A percentile compares a stretch with the other conserved stretches of the same genome.
Evolutionary conservation across 2,113 vertebrate genomes (phyloP).

Genomic region (Nanorana parkeri): DNA sequence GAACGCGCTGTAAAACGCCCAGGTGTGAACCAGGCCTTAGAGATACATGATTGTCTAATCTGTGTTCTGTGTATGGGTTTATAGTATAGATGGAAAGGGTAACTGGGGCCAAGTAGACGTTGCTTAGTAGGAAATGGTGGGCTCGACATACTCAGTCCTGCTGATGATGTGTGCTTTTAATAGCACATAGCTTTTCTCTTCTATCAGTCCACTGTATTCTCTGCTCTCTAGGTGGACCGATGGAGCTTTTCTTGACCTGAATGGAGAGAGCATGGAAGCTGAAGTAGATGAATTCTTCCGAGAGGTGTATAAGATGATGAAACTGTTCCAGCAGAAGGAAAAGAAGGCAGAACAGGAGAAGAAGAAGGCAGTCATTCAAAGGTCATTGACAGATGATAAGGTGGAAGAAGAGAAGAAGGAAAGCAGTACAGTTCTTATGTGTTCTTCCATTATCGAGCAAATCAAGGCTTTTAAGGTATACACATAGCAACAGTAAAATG

Average conservation of each 20-base stretch:
- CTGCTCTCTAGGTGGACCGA: slow-evolving; percentile 83
- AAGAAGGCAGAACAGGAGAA: slow-evolving; percentile 79
- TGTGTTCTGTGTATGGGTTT: too few relatives aligned
- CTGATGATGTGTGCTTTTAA: too few relatives aligned
- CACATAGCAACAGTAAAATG: too few relatives aligned
- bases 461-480: slow-evolving; percentile 89
- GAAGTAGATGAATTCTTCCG: slow-evolving; percentile 88
- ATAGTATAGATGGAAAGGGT: too few relatives aligned
- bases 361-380: slow-evolving; percentile 66
- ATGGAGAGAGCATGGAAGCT: slow-evolving; percentile 86
- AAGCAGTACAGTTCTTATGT: slow-evolving; percentile 76
- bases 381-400: slow-evolving; percentile 57
- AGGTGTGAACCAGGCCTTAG: too few relatives aligned
- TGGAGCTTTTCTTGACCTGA: slow-evolving; percentile 85
- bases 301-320: slow-evolving; percentile 85
- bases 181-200: too few relatives aligned
- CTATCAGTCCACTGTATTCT: too few relatives aligned
- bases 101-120: too few relatives aligned
- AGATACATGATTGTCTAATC: too few relatives aligned
- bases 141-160: too few relatives aligned
- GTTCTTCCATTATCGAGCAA: slow-evolving; percentile 80
- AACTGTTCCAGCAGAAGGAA: slow-evolving; percentile 85
- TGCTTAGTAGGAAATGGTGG: too few relatives aligned
- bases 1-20: too few relatives aligned
- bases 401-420: slow-evolving; percentile 70